Evolutionary conservation across 2,797 vertebrate genomes (phyloP).

Genomic region (Parotocinclus haroldoi): DNA sequence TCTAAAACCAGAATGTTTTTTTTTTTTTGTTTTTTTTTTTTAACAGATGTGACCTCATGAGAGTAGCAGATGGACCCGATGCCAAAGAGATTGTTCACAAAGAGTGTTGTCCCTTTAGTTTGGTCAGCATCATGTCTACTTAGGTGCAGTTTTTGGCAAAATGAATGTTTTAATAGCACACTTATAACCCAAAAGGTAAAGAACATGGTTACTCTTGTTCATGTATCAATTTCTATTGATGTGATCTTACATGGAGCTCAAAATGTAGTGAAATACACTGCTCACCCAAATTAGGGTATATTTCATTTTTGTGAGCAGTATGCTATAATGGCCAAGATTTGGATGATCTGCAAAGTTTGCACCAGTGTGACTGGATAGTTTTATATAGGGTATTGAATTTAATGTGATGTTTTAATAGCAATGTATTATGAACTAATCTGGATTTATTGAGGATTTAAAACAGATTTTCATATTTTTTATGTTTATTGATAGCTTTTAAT

Average conservation of each 20-base stretch:
- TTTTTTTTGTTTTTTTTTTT: constrained; percentile 7
- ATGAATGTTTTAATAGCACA: constrained; percentile 33
- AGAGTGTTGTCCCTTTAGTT: constrained; percentile 22
- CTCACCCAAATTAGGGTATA: too few species aligned
- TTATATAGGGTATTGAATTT: too few species aligned
- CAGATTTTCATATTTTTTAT: neutral
- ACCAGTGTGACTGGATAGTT: neutral
- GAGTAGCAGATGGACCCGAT: constrained; percentile 38
- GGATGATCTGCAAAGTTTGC: constrained; percentile 8
- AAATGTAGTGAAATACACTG: constrained; percentile 3
- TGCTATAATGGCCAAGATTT: neutral
- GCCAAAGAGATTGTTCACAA: constrained; percentile 59
- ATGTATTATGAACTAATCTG: neutral
- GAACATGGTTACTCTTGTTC: neutral
- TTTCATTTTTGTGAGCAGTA: too few species aligned
- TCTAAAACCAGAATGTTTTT: neutral
- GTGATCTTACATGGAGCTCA: neutral
- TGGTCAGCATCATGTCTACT: constrained; percentile 5
- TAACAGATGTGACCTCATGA: constrained; percentile 5
- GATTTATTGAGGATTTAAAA: constrained; percentile 2
- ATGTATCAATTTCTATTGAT: neutral
- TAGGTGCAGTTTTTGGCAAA: constrained; percentile 12
- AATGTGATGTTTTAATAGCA: neutral
- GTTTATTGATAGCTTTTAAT: neutral
- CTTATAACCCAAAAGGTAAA: constrained; percentile 28